A percentile compares a stretch with the other conserved stretches of the same genome.
phyloP scores from a whole-genome alignment of 53 echinoderm and acorn worm genomes.

The Holothuria leucospilota region DNA sequence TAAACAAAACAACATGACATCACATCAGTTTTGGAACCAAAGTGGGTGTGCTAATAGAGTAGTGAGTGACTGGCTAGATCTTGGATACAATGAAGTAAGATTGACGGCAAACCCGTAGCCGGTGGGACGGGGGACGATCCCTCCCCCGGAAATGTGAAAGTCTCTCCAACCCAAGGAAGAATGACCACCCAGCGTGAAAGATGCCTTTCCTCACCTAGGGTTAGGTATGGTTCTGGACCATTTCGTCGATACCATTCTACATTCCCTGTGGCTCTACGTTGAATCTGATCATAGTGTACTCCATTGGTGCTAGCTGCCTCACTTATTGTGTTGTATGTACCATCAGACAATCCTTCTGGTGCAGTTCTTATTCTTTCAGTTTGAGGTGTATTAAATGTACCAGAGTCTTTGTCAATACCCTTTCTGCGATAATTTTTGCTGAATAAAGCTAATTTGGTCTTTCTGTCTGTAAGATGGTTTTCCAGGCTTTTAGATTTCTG shows the following conservation, averaged over 20 bases:
- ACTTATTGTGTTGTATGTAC: not conserved
- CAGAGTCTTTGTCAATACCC: not conserved
- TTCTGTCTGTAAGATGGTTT: no score
- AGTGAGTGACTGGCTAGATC: no score
- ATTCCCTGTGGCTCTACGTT: conserved; percentile 7
- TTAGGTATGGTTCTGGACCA: conserved; percentile 26
- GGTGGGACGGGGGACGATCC: no score
- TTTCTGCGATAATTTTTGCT: not conserved
- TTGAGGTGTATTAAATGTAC: not conserved
- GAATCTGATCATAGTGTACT: conserved; percentile 34
- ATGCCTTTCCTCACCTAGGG: no score
- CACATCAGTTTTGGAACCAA: no score
- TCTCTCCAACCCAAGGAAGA: no score
- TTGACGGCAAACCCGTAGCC: no score
- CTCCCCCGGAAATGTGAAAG: no score
- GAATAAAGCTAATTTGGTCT: not conserved
- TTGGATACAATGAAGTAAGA: no score
- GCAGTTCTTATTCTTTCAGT: no score
- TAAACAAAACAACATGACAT: no score
- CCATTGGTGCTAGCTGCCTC: conserved; percentile 1
- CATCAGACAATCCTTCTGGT: not conserved
- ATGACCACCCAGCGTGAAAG: conserved; percentile 25
- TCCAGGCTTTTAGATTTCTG: not conserved
- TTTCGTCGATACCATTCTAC: conserved; percentile 15
- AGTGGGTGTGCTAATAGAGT: no score